A percentile compares a stretch with the other conserved stretches of the same genome.
Evolutionary conservation across 2,888 invertebrate genomes (phyloP).

Genomic region (Stenoptilia bipunctidactyla): DNA sequence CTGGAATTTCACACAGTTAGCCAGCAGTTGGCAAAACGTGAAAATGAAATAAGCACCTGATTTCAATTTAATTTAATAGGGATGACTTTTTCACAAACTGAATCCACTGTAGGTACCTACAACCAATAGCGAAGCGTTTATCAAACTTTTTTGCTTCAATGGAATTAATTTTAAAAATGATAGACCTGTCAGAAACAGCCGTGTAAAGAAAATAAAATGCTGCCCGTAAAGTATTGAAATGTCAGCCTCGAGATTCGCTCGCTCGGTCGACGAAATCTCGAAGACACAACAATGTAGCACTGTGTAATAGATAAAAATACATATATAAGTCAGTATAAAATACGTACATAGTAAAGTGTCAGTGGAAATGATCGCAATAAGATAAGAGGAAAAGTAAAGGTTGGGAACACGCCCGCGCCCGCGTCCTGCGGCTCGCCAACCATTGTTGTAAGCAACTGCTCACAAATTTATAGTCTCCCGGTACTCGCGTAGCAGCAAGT

Average conservation of each 20-base stretch:
- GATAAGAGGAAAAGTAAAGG: slow-evolving; percentile 33
- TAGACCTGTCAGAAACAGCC: too few relatives aligned
- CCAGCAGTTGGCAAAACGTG: slow-evolving; percentile 12
- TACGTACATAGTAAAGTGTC: slow-evolving; percentile 54
- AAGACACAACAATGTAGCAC: neutral
- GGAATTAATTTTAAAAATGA: too few relatives aligned
- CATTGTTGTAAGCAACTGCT: slow-evolving; percentile 44
- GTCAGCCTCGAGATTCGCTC: too few relatives aligned
- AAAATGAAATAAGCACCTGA: slow-evolving; percentile 37
- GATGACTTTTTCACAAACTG: slow-evolving; percentile 23
- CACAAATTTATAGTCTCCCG: slow-evolving; percentile 43
- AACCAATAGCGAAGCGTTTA: neutral
- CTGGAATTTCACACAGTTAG: slow-evolving; percentile 52
- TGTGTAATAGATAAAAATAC: slow-evolving; percentile 21
- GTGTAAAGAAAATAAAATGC: too few relatives aligned
- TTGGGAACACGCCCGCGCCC: slow-evolving; percentile 25
- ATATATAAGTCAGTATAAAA: slow-evolving; percentile 36
- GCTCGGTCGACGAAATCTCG: neutral
- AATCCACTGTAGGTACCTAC: slow-evolving; percentile 8
- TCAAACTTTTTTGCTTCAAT: too few relatives aligned
- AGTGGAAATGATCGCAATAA: slow-evolving; percentile 55
- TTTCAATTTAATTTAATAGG: too few relatives aligned
- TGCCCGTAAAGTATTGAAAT: too few relatives aligned
- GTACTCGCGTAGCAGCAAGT: slow-evolving; percentile 14
- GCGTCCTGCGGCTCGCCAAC: slow-evolving; percentile 24